phyloP scores from a whole-genome alignment of 2,888 invertebrate species.

The Erannis defoliaria region DNA sequence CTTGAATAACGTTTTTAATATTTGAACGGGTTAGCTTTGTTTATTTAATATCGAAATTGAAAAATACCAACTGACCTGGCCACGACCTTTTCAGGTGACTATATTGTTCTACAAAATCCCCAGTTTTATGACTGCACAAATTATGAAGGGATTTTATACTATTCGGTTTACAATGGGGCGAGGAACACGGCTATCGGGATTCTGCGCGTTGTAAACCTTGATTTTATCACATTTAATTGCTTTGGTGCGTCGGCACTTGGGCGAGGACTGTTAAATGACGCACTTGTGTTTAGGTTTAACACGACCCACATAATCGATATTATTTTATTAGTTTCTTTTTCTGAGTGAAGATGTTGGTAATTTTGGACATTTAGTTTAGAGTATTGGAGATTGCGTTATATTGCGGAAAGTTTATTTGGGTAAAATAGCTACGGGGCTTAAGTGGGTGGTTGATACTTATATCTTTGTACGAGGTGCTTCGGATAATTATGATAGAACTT shows the following conservation, averaged over 20 bases:
- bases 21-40: no score
- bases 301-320: not conserved
- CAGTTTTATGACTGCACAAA: conserved; percentile 47
- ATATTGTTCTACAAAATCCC: conserved; percentile 40
- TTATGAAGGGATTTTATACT: conserved; percentile 47
- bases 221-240: conserved; percentile 75
- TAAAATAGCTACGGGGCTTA: no score
- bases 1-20: no score
- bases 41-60: not conserved
- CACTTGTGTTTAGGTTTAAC: conserved; percentile 20
- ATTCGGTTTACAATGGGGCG: conserved; percentile 46
- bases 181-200: conserved; percentile 57
- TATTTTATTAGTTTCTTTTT: no score
- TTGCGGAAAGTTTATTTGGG: no score
- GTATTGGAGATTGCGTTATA: no score
- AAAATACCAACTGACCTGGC: not conserved
- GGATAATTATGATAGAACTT: no score
- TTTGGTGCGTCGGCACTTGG: conserved; percentile 55
- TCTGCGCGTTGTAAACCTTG: conserved; percentile 74
- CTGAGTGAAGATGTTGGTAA: no score
- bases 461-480: no score
- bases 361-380: no score
- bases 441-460: no score
- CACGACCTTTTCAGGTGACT: conserved; percentile 31
- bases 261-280: conserved; percentile 35